Base-by-base conservation (phyloP, 2,113 vertebrate species). In the Elgaria multicarinata region DNA sequence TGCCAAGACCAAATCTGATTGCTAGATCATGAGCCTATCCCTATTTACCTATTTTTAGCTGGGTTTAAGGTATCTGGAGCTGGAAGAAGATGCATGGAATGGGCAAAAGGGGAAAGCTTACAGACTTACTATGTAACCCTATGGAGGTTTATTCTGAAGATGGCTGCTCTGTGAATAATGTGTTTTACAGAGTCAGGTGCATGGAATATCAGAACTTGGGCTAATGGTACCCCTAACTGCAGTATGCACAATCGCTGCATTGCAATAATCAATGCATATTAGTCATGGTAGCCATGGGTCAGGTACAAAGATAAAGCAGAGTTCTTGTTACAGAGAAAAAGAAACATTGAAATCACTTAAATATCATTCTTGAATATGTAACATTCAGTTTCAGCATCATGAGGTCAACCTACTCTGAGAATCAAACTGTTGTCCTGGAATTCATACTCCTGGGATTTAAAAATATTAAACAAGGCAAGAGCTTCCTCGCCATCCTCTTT, bases 381-480 rank as follows among this genome's bases (percentile, higher is more conserved):
- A 39, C 39, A 55, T 67, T 80, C 76, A 69, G 76, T 3, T 53
- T 53, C 18, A 67, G 28, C 18, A 79, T 28, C 58, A 87, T 87
- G 86, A 55, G 24, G 0, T 39, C n/a, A 26, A 14, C 22, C 6
- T 79, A 5, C 31, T 13, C 31, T 50, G 44, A 80, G 24, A 87
- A 87, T 87, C 42, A 80, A 31, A 87, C 86, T 20, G 26, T 46
- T 69, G 22, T 80, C 22, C 69, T 26, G 6, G 86, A 87, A 36
- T 87, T 80, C 33, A 69, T 80, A 18, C 22, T 87, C 24, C 42
- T 79, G 76, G 86, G 86, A 80, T 80, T 39, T 87, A 31, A 31
- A 50, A 80, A 87, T 79, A 79, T 87, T 69, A 79, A 78, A 69
- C 64, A 87, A 87, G 86, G 86, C 39, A 79, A 80, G 7, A 80